Evolutionary conservation across 2,888 invertebrate species (phyloP), one percentile per base, ranked within the genome.

Genomic region (Nudaria mundana): DNA sequence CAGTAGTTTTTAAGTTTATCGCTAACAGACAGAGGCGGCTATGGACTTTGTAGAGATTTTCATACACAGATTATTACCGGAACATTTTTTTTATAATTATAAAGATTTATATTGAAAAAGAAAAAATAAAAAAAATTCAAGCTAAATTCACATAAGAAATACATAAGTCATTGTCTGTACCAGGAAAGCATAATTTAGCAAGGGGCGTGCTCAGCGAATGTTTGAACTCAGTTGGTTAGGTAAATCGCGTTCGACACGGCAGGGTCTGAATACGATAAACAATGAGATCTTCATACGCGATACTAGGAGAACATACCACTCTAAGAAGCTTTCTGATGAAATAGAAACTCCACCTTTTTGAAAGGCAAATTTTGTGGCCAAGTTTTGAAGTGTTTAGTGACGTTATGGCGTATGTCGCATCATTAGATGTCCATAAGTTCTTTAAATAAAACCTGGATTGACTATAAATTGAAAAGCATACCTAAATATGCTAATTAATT

Each of bases 171-270:
- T 46, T 62, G 63, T 61, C 58, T 44, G 47, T 52, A 56, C 56
- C 64, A 60, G 63, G 70, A 60, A 61, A 67, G 51, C 65, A 66
- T 64, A 60, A 66, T 54, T 63, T 61, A 64, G 56, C 45, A 43
- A 48, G 56, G 52, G 62, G 67, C 63, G 64, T 60, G 60, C 52
- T 51, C 53, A 65, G 66, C 59, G 63, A 63, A 66, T 66, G 69
- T 66, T 67, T 63, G 63, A 67, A 54, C 63, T 66, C 56, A 64
- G 70, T 74, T 76, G 68, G 69, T 59, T 72, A 76, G 72, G 75
- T 73, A 76, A 77, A 76, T 76, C 61, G 65, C 58, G 67, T 73
- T 70, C 72, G 69, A 69, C 68, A 73, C 66, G 71, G 62, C 58
- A 62, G 58, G 46, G 32, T 18, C 40, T 33, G 52, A 48, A 43